Percentiles rank a stretch among this genome's conserved stretches.
Evolutionary conservation across 1,140 invertebrate genomes (phyloP).

Genomic region (Vollenhovia emeryi): DNA sequence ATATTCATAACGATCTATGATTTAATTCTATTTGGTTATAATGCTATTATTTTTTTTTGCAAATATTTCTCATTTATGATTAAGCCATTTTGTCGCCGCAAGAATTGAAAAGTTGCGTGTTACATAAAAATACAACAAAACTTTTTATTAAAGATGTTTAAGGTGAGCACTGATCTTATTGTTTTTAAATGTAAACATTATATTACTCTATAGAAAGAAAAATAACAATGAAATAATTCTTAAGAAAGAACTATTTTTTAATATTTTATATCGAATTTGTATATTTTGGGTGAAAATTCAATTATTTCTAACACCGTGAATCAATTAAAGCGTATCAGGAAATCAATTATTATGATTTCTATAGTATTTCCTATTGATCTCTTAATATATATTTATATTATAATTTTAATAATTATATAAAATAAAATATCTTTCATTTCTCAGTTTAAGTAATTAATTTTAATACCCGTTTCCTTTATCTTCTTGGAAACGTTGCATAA

Average conservation of each 20-base stretch:
- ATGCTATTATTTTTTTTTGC: not conserved
- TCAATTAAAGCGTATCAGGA: not conserved
- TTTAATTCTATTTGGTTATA: too few relatives aligned
- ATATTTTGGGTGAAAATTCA: not conserved
- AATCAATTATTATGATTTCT: not conserved
- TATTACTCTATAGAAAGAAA: not conserved
- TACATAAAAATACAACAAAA: not conserved
- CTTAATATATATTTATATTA: not conserved
- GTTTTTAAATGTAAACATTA: not conserved
- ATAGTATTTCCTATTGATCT: not conserved
- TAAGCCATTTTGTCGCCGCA: not conserved
- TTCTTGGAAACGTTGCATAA: not conserved
- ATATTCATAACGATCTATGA: too few relatives aligned
- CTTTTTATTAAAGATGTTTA: not conserved
- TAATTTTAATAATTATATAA: not conserved
- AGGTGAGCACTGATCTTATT: not conserved
- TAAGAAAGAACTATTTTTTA: not conserved
- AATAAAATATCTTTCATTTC: not conserved
- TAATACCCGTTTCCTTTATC: not conserved
- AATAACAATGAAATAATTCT: not conserved
- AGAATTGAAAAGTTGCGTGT: not conserved
- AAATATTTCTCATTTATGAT: not conserved
- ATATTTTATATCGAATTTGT: not conserved
- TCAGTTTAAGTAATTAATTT: not conserved
- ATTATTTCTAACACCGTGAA: not conserved